These are phyloP conservation scores for Xestia sexstrigata DNA, from an alignment of 2,888 invertebrate species.

Conservation along the genomic window DNA sequence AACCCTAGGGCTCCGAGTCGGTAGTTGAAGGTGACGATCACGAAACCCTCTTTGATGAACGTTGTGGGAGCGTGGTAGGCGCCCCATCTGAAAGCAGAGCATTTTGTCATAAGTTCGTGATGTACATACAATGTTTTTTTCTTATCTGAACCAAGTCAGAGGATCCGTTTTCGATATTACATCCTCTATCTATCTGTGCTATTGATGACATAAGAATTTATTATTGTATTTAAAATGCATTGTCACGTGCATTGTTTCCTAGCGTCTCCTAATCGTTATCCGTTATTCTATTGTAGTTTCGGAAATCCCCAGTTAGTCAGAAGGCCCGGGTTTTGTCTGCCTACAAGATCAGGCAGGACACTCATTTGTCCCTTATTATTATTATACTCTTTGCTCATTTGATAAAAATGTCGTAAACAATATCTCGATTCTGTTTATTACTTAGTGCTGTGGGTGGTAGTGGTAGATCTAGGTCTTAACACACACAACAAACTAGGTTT, in stretches of 20 bases:
- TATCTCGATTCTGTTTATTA: conserved; percentile 15
- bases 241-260: conserved; percentile 17
- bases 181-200: conserved; percentile 10
- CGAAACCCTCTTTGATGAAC: conserved; percentile 75
- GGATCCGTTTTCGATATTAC: conserved; percentile 17
- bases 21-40: conserved; percentile 85
- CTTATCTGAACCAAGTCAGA: conserved; percentile 11
- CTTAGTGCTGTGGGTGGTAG: conserved; percentile 4
- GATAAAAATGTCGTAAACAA: conserved; percentile 14
- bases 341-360: conserved; percentile 22
- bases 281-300: conserved; percentile 29
- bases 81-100: conserved; percentile 80
- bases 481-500: too few species aligned
- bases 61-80: conserved; percentile 74
- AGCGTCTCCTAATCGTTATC: conserved; percentile 24
- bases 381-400: too few species aligned
- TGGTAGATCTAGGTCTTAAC: not conserved
- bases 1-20: conserved; percentile 86
- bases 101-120: not conserved
- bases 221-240: conserved; percentile 7
- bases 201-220: not conserved
- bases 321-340: conserved; percentile 21
- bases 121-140: not conserved
- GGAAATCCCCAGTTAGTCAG: conserved; percentile 62
- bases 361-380: too few species aligned